Percentiles rank a stretch among this genome's conserved stretches.
These are phyloP conservation scores for Panthera uncia DNA, from an alignment of 2,113 vertebrate genomes.

Conservation along the genomic window DNA sequence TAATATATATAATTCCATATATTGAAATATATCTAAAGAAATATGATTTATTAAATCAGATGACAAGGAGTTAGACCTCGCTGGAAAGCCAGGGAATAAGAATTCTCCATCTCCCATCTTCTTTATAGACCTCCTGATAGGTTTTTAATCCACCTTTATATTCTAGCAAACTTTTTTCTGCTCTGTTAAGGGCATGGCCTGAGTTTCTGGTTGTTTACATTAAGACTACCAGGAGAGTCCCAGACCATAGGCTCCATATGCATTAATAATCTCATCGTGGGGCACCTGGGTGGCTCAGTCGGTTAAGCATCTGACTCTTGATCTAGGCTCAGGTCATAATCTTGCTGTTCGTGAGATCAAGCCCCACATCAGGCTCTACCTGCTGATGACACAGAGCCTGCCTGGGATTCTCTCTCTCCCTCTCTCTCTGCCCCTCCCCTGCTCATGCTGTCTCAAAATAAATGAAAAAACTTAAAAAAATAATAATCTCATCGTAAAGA, in stretches of 20 bases:
- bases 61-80: neutral
- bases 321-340: no score
- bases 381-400: no score
- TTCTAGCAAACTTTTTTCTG: neutral
- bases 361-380: no score
- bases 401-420: no score
- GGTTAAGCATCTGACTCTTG: no score
- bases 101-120: neutral
- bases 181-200: neutral
- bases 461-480: no score
- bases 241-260: accelerated
- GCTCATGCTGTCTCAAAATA: no score
- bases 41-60: neutral
- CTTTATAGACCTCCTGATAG: neutral
- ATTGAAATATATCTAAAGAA: neutral
- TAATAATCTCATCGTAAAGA: neutral
- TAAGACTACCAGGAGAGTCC: neutral
- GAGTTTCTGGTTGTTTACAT: neutral
- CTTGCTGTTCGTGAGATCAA: no score
- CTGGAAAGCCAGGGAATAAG: neutral
- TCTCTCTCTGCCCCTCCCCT: no score
- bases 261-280: neutral
- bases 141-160: neutral
- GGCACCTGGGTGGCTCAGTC: no score
- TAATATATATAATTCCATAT: neutral